These are phyloP conservation scores for Calyptomena viridis DNA, from an alignment of 2,113 vertebrate species.

Conservation along the genomic window DNA sequence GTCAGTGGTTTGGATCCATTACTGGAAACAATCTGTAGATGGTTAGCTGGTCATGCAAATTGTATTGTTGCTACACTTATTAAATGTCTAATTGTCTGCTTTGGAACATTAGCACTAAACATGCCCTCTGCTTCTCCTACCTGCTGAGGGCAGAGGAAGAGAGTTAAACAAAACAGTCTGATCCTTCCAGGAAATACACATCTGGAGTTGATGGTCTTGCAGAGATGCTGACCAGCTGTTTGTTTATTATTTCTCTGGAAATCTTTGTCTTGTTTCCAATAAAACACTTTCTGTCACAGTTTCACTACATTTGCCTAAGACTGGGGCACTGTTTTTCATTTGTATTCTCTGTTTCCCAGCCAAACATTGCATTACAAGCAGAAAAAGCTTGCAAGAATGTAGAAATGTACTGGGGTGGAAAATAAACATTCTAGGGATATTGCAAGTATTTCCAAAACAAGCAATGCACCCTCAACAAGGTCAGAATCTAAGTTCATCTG, in stretches of 20 bases:
- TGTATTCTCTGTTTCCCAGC: conserved; percentile 18
- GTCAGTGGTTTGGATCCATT: neutral
- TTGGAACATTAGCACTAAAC: neutral
- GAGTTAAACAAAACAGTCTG: neutral
- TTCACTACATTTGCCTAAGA: neutral
- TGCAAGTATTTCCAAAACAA: conserved; percentile 54
- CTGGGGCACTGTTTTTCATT: conserved; percentile 11
- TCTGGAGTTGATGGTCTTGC: neutral
- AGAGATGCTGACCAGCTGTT: conserved; percentile 15
- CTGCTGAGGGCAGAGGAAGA: conserved; percentile 18
- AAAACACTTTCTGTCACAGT: conserved; percentile 8
- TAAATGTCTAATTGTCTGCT: neutral
- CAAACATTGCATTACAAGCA: conserved; percentile 29
- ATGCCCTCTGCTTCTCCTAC: neutral
- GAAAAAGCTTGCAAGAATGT: neutral
- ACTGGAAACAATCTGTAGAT: neutral
- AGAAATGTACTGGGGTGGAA: conserved; percentile 8
- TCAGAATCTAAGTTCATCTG: conserved; percentile 1
- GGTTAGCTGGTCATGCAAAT: neutral
- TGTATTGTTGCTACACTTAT: neutral
- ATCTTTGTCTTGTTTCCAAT: conserved; percentile 45
- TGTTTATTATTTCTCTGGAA: conserved; percentile 51
- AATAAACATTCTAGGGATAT: conserved; percentile 24
- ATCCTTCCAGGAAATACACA: conserved; percentile 2
- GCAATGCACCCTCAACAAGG: neutral